Evolutionary conservation across 2,888 invertebrate species (phyloP).

Genomic region (Hirudinaria manillensis): DNA sequence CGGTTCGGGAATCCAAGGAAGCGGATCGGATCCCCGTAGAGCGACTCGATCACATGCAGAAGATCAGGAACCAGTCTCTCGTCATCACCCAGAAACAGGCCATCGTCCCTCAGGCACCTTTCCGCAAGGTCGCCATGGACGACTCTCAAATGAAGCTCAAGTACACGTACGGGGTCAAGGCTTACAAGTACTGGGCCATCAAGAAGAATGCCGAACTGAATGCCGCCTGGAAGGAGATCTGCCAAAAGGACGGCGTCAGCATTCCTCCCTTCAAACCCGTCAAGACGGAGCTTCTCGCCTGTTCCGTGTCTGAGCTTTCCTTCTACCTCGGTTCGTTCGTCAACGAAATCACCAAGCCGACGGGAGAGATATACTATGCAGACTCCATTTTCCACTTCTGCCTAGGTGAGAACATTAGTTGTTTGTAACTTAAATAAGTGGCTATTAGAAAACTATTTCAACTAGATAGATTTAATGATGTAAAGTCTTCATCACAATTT

Average conservation of each 20-base stretch:
- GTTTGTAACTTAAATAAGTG: too few species aligned
- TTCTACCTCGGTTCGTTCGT: slow-evolving; percentile 25
- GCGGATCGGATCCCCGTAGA: not conserved
- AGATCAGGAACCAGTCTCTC: not conserved
- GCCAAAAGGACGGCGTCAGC: slow-evolving; percentile 12
- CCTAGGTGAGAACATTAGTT: slow-evolving; percentile 30
- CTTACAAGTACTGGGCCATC: slow-evolving; percentile 31
- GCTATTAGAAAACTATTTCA: too few species aligned
- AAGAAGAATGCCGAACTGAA: slow-evolving; percentile 29
- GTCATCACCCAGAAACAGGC: not conserved
- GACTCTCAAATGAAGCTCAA: slow-evolving; percentile 32
- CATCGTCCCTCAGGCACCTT: not conserved
- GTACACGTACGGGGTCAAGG: slow-evolving; percentile 32
- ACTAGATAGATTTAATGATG: too few species aligned
- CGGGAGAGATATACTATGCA: slow-evolving; percentile 30
- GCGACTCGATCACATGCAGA: not conserved
- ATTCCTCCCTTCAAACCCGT: slow-evolving; percentile 15
- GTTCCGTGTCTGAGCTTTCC: slow-evolving; percentile 24
- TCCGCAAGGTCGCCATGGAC: slow-evolving; percentile 22
- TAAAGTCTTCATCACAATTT: too few species aligned
- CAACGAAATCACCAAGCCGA: slow-evolving; percentile 28
- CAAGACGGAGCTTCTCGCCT: slow-evolving; percentile 28
- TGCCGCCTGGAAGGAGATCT: slow-evolving; percentile 8
- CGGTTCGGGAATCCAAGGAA: not conserved
- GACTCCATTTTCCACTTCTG: slow-evolving; percentile 31